Evolutionary conservation across 2,113 vertebrate species (phyloP).

Genomic region (Jacana jacana): DNA sequence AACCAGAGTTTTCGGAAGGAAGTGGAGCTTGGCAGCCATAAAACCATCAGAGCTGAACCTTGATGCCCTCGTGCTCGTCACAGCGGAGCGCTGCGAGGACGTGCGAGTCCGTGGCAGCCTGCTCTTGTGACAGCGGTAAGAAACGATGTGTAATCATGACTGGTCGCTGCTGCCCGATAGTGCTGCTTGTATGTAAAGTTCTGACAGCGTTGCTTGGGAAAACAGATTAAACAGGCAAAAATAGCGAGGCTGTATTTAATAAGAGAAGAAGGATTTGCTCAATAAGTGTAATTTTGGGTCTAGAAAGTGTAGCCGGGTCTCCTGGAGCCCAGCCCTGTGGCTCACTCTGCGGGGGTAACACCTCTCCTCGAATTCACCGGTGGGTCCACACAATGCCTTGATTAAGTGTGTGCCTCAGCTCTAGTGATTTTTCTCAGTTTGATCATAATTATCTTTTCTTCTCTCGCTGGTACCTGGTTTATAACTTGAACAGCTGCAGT

Average conservation of each 20-base stretch:
- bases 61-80: neutral
- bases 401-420: neutral
- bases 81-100: accelerated
- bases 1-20: neutral
- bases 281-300: neutral
- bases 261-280: neutral
- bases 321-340: neutral
- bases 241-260: neutral
- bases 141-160: too few species aligned
- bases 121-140: neutral
- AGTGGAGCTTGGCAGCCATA: neutral
- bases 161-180: neutral
- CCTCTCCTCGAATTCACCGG: neutral
- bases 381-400: neutral
- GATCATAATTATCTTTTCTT: neutral
- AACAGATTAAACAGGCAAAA: neutral
- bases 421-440: neutral
- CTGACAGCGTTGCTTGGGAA: neutral
- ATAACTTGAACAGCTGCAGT: neutral
- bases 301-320: neutral
- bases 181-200: neutral
- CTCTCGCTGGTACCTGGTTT: neutral
- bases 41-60: neutral
- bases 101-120: neutral
- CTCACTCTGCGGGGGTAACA: neutral